Evolutionary conservation across 1,140 invertebrate genomes (phyloP).

Genomic region (Lordiphosa clarofinis): DNA sequence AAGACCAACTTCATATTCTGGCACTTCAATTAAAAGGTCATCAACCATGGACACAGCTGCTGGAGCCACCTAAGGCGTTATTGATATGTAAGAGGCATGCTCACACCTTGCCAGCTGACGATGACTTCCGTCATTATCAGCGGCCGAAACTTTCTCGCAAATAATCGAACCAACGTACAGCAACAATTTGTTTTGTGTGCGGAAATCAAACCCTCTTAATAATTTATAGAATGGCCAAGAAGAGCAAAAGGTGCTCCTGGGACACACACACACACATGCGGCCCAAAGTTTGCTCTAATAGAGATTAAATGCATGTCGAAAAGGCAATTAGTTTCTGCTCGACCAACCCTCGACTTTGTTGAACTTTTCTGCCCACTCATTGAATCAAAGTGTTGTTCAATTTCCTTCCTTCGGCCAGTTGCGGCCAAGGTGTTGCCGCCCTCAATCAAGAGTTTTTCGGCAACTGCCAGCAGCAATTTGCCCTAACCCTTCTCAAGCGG

Average conservation of each 20-base stretch:
- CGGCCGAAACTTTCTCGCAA: slow-evolving; percentile 39
- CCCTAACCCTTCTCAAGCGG: slow-evolving; percentile 53
- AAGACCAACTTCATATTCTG: slow-evolving; percentile 10
- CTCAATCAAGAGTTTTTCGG: slow-evolving; percentile 20
- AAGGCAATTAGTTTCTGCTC: slow-evolving; percentile 76
- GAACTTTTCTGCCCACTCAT: slow-evolving; percentile 52
- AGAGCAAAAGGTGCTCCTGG: slow-evolving; percentile 36
- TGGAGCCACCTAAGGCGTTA: slow-evolving; percentile 60
- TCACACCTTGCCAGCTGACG: slow-evolving; percentile 52
- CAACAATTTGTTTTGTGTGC: slow-evolving; percentile 72
- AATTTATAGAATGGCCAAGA: slow-evolving; percentile 66
- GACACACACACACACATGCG: slow-evolving; percentile 48
- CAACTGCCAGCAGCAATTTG: slow-evolving; percentile 66
- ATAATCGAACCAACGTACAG: slow-evolving; percentile 71
- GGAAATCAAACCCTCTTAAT: slow-evolving; percentile 61
- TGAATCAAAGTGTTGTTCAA: slow-evolving; percentile 72
- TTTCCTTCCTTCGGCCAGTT: slow-evolving; percentile 54
- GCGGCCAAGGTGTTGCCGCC: slow-evolving; percentile 49
- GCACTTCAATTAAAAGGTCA: slow-evolving; percentile 78
- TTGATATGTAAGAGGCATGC: slow-evolving; percentile 69
- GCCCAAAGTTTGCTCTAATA: slow-evolving; percentile 70
- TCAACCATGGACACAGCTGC: slow-evolving; percentile 71
- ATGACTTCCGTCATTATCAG: slow-evolving; percentile 66
- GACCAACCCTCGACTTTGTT: slow-evolving; percentile 21
- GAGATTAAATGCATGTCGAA: slow-evolving; percentile 79